Conservation (phyloP, 2,888 invertebrate species). For the Drosophila kuntzei region DNA sequence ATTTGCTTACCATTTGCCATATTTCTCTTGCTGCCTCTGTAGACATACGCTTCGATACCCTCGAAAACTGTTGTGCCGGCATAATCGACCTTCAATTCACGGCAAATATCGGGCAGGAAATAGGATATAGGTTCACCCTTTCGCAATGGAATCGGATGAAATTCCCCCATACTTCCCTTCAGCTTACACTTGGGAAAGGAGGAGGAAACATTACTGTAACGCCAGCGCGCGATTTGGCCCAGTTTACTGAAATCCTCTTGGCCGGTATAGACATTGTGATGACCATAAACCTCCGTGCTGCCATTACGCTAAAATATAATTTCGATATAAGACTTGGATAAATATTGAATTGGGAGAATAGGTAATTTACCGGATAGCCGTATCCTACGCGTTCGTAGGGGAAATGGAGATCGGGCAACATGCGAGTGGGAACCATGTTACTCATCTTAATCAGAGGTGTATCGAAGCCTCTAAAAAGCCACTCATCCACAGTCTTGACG, state of each 20-base stretch:
- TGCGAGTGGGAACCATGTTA: slow-evolving; percentile 86
- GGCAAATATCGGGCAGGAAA: slow-evolving; percentile 92
- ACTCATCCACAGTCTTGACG: slow-evolving; percentile 88
- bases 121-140: slow-evolving; percentile 87
- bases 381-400: slow-evolving; percentile 93
- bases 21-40: slow-evolving; percentile 87
- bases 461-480: slow-evolving; percentile 92
- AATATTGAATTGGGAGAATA: not conserved
- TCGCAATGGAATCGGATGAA: slow-evolving; percentile 89
- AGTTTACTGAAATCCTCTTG: slow-evolving; percentile 87
- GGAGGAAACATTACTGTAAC: slow-evolving; percentile 87
- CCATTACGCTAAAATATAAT: slow-evolving; percentile 90
- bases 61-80: slow-evolving; percentile 86
- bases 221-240: slow-evolving; percentile 91
- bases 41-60: slow-evolving; percentile 89
- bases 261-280: slow-evolving; percentile 91
- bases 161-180: slow-evolving; percentile 92
- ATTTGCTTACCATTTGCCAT: slow-evolving; percentile 88
- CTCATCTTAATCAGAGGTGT: slow-evolving; percentile 88
- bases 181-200: slow-evolving; percentile 87
- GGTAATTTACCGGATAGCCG: slow-evolving; percentile 90
- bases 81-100: slow-evolving; percentile 88
- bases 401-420: slow-evolving; percentile 86
- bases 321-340: not conserved
- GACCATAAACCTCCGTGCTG: slow-evolving; percentile 85